These are phyloP conservation scores for Argyrosomus regius DNA, from an alignment of 2,797 vertebrate species.

Conservation along the genomic window DNA sequence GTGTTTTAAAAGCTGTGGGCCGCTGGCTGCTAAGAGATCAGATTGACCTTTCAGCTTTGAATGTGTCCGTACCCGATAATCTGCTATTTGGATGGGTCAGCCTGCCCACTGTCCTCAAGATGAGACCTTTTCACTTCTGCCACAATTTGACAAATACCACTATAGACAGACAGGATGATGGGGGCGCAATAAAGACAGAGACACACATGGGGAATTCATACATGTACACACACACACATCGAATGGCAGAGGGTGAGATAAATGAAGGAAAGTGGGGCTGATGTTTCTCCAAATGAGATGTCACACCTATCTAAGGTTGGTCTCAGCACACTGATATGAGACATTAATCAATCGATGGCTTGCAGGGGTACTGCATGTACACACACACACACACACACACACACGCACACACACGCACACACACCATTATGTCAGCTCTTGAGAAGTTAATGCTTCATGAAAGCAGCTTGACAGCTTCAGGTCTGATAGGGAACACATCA, in stretches of 20 bases:
- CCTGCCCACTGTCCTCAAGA: slow-evolving; percentile 41
- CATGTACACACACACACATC: not conserved
- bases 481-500: slow-evolving; percentile 5
- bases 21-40: slow-evolving; percentile 52
- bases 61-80: slow-evolving; percentile 57
- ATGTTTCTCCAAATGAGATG: slow-evolving; percentile 73
- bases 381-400: not conserved
- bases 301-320: slow-evolving; percentile 43
- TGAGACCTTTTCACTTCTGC: slow-evolving; percentile 50
- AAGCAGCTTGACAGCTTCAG: slow-evolving; percentile 30
- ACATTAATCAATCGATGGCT: slow-evolving; percentile 62
- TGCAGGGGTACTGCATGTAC: slow-evolving; percentile 24
- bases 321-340: slow-evolving; percentile 53
- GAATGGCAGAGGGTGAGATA: slow-evolving; percentile 22
- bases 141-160: slow-evolving; percentile 22
- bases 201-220: slow-evolving; percentile 3
- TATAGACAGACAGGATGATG: not conserved
- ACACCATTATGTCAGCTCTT: slow-evolving; percentile 4
- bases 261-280: slow-evolving; percentile 47
- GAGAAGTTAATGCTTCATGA: slow-evolving; percentile 44
- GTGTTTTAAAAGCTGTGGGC: slow-evolving; percentile 54
- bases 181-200: not conserved
- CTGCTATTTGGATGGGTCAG: slow-evolving; percentile 60
- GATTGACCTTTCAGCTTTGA: slow-evolving; percentile 70
- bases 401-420: slow-evolving; percentile 1